A percentile compares a stretch with the other conserved stretches of the same genome.
Evolutionary conservation across 2,113 vertebrate genomes (phyloP).

Genomic region (Anguilla rostrata): DNA sequence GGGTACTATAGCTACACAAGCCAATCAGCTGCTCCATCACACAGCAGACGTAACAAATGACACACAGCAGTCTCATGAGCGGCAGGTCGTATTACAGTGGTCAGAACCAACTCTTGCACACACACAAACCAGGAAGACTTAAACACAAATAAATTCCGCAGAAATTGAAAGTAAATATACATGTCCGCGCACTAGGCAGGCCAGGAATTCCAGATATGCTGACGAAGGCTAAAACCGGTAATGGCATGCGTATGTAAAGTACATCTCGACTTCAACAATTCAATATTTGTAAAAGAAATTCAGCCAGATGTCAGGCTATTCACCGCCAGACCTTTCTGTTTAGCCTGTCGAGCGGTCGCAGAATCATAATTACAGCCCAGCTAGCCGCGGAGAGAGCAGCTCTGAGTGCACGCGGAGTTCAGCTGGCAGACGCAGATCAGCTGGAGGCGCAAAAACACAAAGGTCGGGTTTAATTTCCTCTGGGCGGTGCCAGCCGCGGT

Average conservation of each 20-base stretch:
- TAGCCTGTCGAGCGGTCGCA: background rate
- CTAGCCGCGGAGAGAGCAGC: constrained; percentile 44
- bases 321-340: constrained; percentile 46
- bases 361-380: constrained; percentile 56
- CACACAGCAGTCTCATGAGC: constrained; percentile 24
- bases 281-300: constrained; percentile 51
- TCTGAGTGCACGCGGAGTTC: constrained; percentile 59
- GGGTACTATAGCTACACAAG: constrained; percentile 34
- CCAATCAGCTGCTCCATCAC: background rate
- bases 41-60: background rate
- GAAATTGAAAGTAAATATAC: constrained; percentile 60
- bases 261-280: constrained; percentile 50
- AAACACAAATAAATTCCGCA: constrained; percentile 41
- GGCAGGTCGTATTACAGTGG: background rate
- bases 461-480: background rate
- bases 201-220: constrained; percentile 60
- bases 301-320: constrained; percentile 49
- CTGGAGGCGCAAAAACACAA: background rate
- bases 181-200: constrained; percentile 42
- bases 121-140: constrained; percentile 32
- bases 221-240: constrained; percentile 56
- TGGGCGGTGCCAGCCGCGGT: background rate
- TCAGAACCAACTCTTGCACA: constrained; percentile 8
- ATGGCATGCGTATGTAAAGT: constrained; percentile 34
- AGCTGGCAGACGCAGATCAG: constrained; percentile 20